Evolutionary conservation across 2,888 invertebrate genomes (phyloP).

Genomic region (Tetanocera ferruginea): DNA sequence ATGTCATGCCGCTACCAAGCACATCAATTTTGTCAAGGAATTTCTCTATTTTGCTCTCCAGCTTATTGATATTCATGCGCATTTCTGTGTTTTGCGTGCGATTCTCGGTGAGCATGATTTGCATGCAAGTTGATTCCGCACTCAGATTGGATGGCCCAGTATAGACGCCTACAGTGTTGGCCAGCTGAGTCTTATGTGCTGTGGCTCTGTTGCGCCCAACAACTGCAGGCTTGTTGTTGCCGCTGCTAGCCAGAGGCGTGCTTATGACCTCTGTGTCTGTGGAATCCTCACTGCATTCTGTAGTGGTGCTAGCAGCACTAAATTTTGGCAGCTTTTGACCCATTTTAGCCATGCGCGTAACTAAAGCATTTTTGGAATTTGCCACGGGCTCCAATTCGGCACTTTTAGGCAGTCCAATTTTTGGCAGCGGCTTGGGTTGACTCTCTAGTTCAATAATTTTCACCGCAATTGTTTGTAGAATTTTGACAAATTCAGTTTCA

Average conservation of each 20-base stretch:
- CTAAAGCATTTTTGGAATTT: slow-evolving; percentile 47
- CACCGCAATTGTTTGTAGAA: slow-evolving; percentile 38
- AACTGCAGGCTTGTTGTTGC: slow-evolving; percentile 43
- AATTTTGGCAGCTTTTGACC: slow-evolving; percentile 70
- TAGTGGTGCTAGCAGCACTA: slow-evolving; percentile 48
- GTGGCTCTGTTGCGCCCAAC: slow-evolving; percentile 46
- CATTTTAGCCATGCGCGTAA: slow-evolving; percentile 74
- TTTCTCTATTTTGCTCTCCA: slow-evolving; percentile 76
- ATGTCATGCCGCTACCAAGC: slow-evolving; percentile 34
- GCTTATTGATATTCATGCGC: slow-evolving; percentile 75
- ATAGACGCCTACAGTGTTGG: slow-evolving; percentile 30
- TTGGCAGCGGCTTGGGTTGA: neutral
- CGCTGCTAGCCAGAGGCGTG: slow-evolving; percentile 35
- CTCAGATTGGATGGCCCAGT: slow-evolving; percentile 17
- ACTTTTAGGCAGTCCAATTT: neutral
- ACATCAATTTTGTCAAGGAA: slow-evolving; percentile 72
- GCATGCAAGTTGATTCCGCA: slow-evolving; percentile 69
- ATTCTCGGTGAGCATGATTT: slow-evolving; percentile 74
- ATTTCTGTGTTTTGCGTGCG: slow-evolving; percentile 77
- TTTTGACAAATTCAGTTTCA: slow-evolving; percentile 46
- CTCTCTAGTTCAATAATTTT: slow-evolving; percentile 34
- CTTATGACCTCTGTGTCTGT: slow-evolving; percentile 68
- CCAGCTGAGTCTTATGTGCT: slow-evolving; percentile 54
- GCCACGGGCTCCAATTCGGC: neutral
- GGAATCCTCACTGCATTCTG: slow-evolving; percentile 68